phyloP scores from a whole-genome alignment of 2,888 invertebrate genomes.

The Trissolcus brochymenae region DNA sequence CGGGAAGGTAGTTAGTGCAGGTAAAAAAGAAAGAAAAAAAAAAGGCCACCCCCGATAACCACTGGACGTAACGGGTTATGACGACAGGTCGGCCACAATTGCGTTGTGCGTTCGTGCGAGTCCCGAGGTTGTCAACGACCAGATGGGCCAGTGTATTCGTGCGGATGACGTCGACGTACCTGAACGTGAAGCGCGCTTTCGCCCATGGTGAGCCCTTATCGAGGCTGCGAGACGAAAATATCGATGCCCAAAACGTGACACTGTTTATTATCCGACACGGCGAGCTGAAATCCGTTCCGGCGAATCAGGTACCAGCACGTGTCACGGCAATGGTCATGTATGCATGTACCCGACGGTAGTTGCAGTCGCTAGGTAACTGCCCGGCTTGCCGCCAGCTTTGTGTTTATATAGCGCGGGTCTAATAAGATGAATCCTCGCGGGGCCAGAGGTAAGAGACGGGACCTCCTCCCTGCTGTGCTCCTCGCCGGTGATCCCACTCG shows the following conservation, averaged over 20 bases:
- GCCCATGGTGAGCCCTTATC: slow-evolving; percentile 58
- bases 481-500: slow-evolving; percentile 56
- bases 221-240: slow-evolving; percentile 50
- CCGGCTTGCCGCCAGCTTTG: slow-evolving; percentile 67
- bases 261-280: slow-evolving; percentile 39
- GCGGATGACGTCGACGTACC: slow-evolving; percentile 63
- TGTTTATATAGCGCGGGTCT: slow-evolving; percentile 76
- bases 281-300: slow-evolving; percentile 26
- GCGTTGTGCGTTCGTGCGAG: slow-evolving; percentile 14
- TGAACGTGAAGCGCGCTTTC: slow-evolving; percentile 64
- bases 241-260: slow-evolving; percentile 49
- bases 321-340: slow-evolving; percentile 53
- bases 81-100: slow-evolving; percentile 12
- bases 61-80: slow-evolving; percentile 29
- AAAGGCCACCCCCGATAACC: neutral
- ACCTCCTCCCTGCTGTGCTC: slow-evolving; percentile 60
- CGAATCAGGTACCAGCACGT: slow-evolving; percentile 34
- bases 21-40: neutral
- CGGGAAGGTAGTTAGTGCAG: slow-evolving; percentile 4
- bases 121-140: slow-evolving; percentile 14
- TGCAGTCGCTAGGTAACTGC: slow-evolving; percentile 72
- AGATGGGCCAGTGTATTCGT: slow-evolving; percentile 18
- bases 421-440: slow-evolving; percentile 74
- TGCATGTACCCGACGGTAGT: slow-evolving; percentile 65
- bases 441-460: slow-evolving; percentile 60